Conservation (phyloP, 1,140 invertebrate species). For the Tetramorium alpestre region DNA sequence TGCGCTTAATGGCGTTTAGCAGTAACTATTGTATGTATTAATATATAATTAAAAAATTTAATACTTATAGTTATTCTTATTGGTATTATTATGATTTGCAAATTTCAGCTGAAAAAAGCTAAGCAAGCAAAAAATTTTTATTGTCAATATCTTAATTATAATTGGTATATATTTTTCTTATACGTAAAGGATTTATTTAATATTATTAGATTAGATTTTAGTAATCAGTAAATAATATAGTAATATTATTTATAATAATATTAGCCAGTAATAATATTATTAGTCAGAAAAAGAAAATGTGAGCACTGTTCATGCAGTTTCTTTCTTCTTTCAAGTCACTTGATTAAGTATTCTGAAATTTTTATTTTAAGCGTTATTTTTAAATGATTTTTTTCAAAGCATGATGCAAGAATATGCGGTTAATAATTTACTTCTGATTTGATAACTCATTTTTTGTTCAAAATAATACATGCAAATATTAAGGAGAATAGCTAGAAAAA, state of each 20-base stretch:
- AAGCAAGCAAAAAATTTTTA: neutral
- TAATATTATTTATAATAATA: too few relatives aligned
- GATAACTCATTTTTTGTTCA: neutral
- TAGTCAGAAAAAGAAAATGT: neutral
- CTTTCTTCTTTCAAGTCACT: neutral
- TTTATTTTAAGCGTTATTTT: constrained; percentile 1
- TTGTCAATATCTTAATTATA: neutral
- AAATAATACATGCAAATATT: neutral
- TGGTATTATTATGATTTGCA: neutral
- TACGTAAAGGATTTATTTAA: neutral
- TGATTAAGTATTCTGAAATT: neutral
- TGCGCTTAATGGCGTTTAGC: neutral
- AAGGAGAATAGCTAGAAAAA: neutral
- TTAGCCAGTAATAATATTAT: neutral
- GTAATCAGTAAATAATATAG: too few relatives aligned
- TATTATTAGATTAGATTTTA: neutral
- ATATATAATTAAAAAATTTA: neutral
- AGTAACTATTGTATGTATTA: neutral
- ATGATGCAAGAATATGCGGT: neutral
- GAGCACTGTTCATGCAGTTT: neutral
- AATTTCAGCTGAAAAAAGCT: neutral
- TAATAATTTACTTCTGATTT: constrained; percentile 10
- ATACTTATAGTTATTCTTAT: neutral
- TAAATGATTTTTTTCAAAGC: neutral
- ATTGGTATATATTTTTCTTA: neutral